Evolutionary conservation across 1,140 invertebrate genomes (phyloP), one percentile per base, ranked within the genome.

Genomic region (Hermatobates lingyangjiaoensis): DNA sequence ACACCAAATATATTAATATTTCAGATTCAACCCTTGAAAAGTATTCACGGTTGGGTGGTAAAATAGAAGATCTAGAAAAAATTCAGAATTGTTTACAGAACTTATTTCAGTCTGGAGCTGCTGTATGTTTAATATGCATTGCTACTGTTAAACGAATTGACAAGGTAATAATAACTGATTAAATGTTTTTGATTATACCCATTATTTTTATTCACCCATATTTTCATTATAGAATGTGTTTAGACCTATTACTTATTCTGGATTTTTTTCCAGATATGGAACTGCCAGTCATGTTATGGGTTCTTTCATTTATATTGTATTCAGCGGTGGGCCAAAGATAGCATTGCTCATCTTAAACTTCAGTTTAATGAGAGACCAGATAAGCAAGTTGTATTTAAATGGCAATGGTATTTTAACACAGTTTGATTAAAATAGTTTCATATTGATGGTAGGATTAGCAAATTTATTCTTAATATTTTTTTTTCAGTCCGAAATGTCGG

Each of bases 311-410:
- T 96, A 7, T 71, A 73, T 24, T 96, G 92, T 61, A 87, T 93
- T 54, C 83, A 91, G 64, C 81, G 86, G 60, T 96, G 92, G 92
- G 81, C 86, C 0, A 85, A 81, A 57, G 90, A 95, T 62, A 87
- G 83, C 56, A 75, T 87, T 62, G 76, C 75, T 59, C 74, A 82
- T 60, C 66, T 79, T 61, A 76, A 74, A 61, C 64, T 76, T 63
- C 65, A 75, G 60, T 62, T 63, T 58, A 61, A 62, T 42, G 62
- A 70, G 63, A 63, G 58, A 26, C 65, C 71, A 56, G 63, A 65
- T 56, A 28, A 34, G 12, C 39, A 47, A 20, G 7, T 39, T 3
- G 27, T 20, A 44, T 42, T 52, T 24, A 39, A 28, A 24, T 57
- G 55, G 55, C 34, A 45, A 10, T 57, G 52, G 53, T 54, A 44